Percentiles rank a stretch among this genome's conserved stretches.
phyloP scores from a whole-genome alignment of 2,113 vertebrate genomes.

The Oreocharis arfaki region DNA sequence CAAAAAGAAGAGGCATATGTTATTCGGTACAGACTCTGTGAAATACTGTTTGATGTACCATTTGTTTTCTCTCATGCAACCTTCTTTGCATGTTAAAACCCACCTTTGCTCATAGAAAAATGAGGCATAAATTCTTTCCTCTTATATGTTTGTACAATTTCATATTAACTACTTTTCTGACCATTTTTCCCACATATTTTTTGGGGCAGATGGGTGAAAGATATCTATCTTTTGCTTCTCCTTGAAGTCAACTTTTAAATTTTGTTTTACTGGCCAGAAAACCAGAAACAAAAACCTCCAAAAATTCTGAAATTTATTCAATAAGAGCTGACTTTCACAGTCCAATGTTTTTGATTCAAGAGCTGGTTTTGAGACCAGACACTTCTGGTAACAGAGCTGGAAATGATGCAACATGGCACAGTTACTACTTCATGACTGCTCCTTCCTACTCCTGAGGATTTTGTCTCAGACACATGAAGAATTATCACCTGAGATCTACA shows the following conservation, averaged over 20 bases:
- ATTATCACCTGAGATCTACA: background rate
- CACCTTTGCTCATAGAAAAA: background rate
- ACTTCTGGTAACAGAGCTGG: background rate
- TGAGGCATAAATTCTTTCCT: background rate
- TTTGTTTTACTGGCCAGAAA: background rate
- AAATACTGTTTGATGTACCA: background rate
- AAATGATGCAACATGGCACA: background rate
- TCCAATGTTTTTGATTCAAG: background rate
- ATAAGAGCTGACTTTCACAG: background rate
- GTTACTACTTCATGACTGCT: background rate
- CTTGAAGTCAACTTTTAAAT: background rate
- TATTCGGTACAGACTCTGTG: background rate
- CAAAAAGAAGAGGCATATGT: background rate
- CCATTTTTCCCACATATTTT: background rate
- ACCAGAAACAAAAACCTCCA: accelerated
- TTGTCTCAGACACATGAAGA: background rate
- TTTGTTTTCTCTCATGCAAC: background rate
- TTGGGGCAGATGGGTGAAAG: background rate
- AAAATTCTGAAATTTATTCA: background rate
- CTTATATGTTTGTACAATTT: background rate
- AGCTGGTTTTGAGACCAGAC: background rate
- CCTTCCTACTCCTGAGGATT: background rate
- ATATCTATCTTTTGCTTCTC: background rate
- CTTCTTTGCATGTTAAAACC: background rate
- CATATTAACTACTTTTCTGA: background rate